These are phyloP conservation scores for Brachirus orientalis DNA, from an alignment of 2,113 vertebrate species.

Conservation along the genomic window DNA sequence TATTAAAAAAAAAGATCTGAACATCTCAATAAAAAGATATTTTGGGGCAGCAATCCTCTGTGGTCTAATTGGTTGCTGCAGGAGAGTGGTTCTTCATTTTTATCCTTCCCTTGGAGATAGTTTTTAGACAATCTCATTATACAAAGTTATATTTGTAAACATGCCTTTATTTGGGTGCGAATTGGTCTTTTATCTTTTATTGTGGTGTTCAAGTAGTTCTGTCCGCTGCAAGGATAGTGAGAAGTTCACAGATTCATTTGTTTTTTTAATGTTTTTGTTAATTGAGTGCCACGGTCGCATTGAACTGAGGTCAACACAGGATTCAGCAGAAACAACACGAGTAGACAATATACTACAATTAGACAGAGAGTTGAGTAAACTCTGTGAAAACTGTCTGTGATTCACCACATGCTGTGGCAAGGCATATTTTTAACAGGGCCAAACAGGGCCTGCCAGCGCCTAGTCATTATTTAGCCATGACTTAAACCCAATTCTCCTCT, in stretches of 20 bases:
- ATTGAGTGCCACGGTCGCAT: slow-evolving; percentile 39
- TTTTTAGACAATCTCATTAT: slow-evolving; percentile 67
- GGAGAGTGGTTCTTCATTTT: slow-evolving; percentile 55
- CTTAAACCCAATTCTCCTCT: slow-evolving; percentile 31
- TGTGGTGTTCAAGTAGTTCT: slow-evolving; percentile 1
- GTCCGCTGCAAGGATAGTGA: not conserved
- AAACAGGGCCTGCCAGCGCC: slow-evolving; percentile 17
- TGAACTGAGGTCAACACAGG: slow-evolving; percentile 32
- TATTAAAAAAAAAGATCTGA: slow-evolving; percentile 11
- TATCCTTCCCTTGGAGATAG: slow-evolving; percentile 56
- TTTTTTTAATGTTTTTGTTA: too few species aligned
- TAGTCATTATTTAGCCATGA: slow-evolving; percentile 49
- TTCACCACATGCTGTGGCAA: slow-evolving; percentile 1
- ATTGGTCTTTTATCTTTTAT: slow-evolving; percentile 50
- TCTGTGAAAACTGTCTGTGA: slow-evolving; percentile 14
- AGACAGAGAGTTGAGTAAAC: slow-evolving; percentile 10
- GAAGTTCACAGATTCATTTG: too few species aligned
- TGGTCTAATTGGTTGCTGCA: slow-evolving; percentile 55
- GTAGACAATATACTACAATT: slow-evolving; percentile 21
- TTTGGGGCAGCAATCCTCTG: slow-evolving; percentile 43
- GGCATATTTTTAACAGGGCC: too few species aligned
- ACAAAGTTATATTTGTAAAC: slow-evolving; percentile 53
- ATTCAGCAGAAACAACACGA: slow-evolving; percentile 33
- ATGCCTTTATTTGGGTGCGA: slow-evolving; percentile 35
- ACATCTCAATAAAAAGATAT: slow-evolving; percentile 31